Percentiles rank a stretch among this genome's conserved stretches.
Conservation (phyloP, 2,113 vertebrate genomes). For the Platycercus adscitus region DNA sequence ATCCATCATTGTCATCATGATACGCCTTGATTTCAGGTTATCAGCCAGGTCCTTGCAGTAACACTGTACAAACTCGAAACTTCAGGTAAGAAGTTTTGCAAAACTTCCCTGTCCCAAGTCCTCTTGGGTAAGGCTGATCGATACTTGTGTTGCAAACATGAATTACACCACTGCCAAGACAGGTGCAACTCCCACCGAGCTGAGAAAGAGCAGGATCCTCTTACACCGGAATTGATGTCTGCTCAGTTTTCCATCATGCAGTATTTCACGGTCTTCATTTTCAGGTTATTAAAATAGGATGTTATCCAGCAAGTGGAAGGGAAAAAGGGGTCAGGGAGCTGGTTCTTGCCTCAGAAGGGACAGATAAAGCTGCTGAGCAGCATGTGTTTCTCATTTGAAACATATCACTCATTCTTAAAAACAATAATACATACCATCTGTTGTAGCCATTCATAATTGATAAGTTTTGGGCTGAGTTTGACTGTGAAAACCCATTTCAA, state of each 20-base stretch:
- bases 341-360: conserved; percentile 14
- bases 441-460: conserved; percentile 49
- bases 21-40: neutral
- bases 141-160: neutral
- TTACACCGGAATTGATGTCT: neutral
- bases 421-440: conserved; percentile 38
- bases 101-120: neutral
- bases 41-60: neutral
- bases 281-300: conserved; percentile 47
- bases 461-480: conserved; percentile 25
- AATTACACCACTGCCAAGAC: neutral
- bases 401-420: conserved; percentile 59
- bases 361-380: conserved; percentile 43
- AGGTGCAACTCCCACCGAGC: conserved; percentile 1
- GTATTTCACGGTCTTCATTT: conserved; percentile 20
- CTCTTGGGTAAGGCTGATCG: neutral
- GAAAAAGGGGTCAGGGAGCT: conserved; percentile 38
- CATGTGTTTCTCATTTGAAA: conserved; percentile 64
- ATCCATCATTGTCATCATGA: neutral
- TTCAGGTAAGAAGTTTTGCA: neutral
- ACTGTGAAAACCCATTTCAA: conserved; percentile 35
- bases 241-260: neutral
- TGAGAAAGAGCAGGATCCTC: neutral
- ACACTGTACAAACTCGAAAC: neutral
- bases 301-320: conserved; percentile 30